Conservation (phyloP, 2,888 invertebrate genomes). For the Pseudeuparius sepicola region DNA sequence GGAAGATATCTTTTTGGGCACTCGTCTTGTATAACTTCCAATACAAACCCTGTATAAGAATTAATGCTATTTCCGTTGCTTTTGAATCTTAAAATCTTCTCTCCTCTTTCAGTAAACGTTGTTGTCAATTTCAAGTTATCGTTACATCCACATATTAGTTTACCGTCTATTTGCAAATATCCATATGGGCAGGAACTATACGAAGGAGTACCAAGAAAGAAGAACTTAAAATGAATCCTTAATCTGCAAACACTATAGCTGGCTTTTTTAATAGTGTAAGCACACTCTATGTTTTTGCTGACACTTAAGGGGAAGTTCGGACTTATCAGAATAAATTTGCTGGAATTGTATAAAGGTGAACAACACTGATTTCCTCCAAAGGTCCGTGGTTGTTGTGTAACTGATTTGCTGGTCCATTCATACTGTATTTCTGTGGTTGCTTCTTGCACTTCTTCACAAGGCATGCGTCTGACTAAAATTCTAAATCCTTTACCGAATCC, state of each 20-base stretch:
- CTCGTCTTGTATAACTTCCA: constrained; percentile 47
- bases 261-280: constrained; percentile 42
- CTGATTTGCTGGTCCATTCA: too few species aligned
- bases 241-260: constrained; percentile 43
- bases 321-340: constrained; percentile 43
- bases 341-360: constrained; percentile 33
- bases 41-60: constrained; percentile 42
- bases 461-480: constrained; percentile 42
- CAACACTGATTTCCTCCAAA: constrained; percentile 14
- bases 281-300: constrained; percentile 40
- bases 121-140: constrained; percentile 37
- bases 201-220: constrained; percentile 41
- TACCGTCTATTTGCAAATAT: constrained; percentile 47
- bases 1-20: constrained; percentile 38
- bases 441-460: too few species aligned
- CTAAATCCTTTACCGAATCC: constrained; percentile 40
- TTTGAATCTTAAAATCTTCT: too few species aligned
- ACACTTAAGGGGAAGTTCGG: constrained; percentile 46
- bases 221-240: constrained; percentile 45
- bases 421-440: constrained; percentile 9
- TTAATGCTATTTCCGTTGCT: constrained; percentile 39
- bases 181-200: constrained; percentile 40
- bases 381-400: too few species aligned
- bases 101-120: constrained; percentile 29
- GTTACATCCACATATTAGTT: constrained; percentile 48